Evolutionary conservation across 1,140 invertebrate genomes (phyloP).

Genomic region (Mesaphorura yosii): DNA sequence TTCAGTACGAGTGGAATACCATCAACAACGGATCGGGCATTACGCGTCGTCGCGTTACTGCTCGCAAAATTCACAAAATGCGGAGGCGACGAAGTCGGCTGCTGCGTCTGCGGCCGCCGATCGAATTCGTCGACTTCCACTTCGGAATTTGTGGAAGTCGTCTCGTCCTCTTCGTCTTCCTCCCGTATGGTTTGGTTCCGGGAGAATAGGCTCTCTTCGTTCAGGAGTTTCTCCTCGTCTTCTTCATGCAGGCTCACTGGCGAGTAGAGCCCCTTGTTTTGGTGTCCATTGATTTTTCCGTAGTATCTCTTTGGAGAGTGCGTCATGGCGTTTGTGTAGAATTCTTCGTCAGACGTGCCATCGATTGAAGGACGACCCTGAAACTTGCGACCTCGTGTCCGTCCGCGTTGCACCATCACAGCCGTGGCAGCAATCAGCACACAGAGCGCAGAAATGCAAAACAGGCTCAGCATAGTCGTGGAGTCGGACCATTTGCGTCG

Average conservation of each 20-base stretch:
- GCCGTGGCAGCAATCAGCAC: conserved; percentile 14
- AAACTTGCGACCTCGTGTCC: conserved; percentile 5
- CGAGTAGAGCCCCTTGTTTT: not conserved
- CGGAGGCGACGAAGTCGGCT: not conserved
- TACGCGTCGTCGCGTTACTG: not conserved
- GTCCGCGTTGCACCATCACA: too few relatives aligned
- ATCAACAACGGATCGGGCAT: conserved; percentile 14
- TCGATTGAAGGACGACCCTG: not conserved
- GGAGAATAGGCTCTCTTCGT: not conserved
- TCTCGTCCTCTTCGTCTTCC: not conserved
- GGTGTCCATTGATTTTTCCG: not conserved
- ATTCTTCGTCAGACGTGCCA: not conserved
- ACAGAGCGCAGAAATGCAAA: conserved; percentile 25
- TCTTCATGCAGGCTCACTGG: conserved; percentile 17
- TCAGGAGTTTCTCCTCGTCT: not conserved
- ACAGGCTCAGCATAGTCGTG: conserved; percentile 19
- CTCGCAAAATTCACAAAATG: not conserved
- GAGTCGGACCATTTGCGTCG: conserved; percentile 20
- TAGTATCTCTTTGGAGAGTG: not conserved
- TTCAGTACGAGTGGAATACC: conserved; percentile 28
- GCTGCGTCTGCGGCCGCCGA: not conserved
- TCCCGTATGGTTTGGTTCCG: not conserved
- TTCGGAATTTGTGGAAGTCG: not conserved
- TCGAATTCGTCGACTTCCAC: too few relatives aligned
- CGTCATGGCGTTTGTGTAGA: not conserved